Base-by-base conservation (phyloP, 2,888 invertebrate species). In the Agrotis segetum region DNA sequence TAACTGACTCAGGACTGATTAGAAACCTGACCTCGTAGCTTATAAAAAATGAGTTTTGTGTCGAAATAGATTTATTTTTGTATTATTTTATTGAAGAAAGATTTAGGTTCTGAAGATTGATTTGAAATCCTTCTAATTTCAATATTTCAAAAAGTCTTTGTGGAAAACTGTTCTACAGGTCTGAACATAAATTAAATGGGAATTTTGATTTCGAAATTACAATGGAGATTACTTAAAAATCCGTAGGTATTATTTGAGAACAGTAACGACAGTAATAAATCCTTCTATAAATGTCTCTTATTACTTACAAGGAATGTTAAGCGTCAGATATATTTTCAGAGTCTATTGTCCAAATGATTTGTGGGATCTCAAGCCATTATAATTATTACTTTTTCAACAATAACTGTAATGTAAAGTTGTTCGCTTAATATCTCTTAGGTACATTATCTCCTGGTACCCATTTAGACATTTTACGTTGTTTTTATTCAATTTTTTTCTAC, bases 361-460 rank as follows among this genome's bases (percentile, higher is more conserved):
- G 63, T 78, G 52, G 49, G 46, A 53, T 65, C 53, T 66, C 75
- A 55, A 21, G 24, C 82, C 53, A 70, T 83, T 78, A 70, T n/a
- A n/a, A n/a, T n/a, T n/a, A n/a, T 81, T 72, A 34, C 75, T 71
- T 73, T 64, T 52, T 47, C n/a, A 67, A 84, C 72, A 81, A 81
- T 71, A 70, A 50, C 71, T 62, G 44, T 74, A 60, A 82, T 69
- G 56, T n/a, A n/a, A n/a, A n/a, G n/a, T n/a, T n/a, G n/a, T n/a
- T n/a, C n/a, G n/a, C n/a, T n/a, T n/a, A n/a, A n/a, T n/a, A n/a
- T n/a, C n/a, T n/a, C n/a, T n/a, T n/a, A n/a, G n/a, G n/a, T n/a
- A n/a, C n/a, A n/a, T n/a, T n/a, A n/a, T n/a, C n/a, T n/a, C n/a
- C n/a, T n/a, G n/a, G n/a, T n/a, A n/a, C n/a, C n/a, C n/a, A n/a